Evolutionary conservation across 2,888 invertebrate genomes (phyloP).

Genomic region (Polydrusus pterygomalis): DNA sequence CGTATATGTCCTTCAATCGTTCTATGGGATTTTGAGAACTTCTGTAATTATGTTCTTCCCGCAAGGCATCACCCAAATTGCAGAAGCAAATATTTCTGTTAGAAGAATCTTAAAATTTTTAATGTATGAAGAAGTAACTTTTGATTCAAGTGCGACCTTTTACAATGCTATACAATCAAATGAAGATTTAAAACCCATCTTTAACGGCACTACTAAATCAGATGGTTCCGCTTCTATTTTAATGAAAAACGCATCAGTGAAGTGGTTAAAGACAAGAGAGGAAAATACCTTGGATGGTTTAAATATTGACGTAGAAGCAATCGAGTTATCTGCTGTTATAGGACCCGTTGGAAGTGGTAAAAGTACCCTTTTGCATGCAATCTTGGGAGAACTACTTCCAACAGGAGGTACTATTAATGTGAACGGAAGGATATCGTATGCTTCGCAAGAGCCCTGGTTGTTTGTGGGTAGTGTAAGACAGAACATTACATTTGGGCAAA

Average conservation of each 20-base stretch:
- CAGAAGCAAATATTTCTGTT: constrained; percentile 74
- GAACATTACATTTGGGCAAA: constrained; percentile 91
- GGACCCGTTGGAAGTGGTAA: constrained; percentile 82
- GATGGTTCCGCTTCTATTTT: constrained; percentile 42
- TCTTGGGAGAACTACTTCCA: constrained; percentile 83
- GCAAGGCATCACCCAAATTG: constrained; percentile 79
- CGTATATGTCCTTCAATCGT: constrained; percentile 84
- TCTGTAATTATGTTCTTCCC: constrained; percentile 80
- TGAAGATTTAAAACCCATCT: constrained; percentile 1
- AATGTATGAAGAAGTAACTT: constrained; percentile 69
- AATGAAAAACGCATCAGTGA: constrained; percentile 76
- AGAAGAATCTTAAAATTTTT: constrained; percentile 75
- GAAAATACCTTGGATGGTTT: constrained; percentile 75
- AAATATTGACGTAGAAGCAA: constrained; percentile 78
- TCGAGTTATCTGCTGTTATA: constrained; percentile 75
- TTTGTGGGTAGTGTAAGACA: constrained; percentile 88
- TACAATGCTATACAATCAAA: constrained; percentile 42
- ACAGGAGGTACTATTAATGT: constrained; percentile 79
- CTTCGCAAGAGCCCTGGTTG: constrained; percentile 90
- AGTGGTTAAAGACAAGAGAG: constrained; percentile 74
- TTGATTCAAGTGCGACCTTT: constrained; percentile 50
- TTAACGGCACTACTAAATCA: constrained; percentile 2
- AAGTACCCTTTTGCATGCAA: constrained; percentile 73
- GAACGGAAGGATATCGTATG: constrained; percentile 83
- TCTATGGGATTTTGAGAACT: constrained; percentile 82